phyloP scores from a whole-genome alignment of 1,140 invertebrate species.

The Hydropsyche tenuis region DNA sequence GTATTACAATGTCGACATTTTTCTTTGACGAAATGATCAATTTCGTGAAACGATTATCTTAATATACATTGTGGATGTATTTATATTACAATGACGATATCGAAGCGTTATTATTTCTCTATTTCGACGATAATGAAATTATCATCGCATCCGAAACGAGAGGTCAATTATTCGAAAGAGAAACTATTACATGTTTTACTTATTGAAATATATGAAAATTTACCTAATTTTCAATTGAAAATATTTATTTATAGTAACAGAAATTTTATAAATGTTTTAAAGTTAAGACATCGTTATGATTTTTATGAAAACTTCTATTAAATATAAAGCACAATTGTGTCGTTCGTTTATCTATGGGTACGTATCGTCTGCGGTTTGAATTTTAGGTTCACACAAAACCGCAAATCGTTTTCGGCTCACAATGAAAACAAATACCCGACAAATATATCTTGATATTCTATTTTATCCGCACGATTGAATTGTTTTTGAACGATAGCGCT shows the following conservation, averaged over 20 bases:
- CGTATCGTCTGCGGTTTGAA: constrained; percentile 18
- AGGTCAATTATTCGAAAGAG: no score
- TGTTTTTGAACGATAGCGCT: constrained; percentile 14
- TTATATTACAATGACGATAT: no score
- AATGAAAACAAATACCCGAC: constrained; percentile 34
- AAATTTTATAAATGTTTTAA: no score
- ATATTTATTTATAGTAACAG: no score
- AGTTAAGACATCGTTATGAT: no score
- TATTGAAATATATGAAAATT: no score
- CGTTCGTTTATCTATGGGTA: background rate
- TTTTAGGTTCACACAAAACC: constrained; percentile 28
- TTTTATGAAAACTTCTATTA: background rate
- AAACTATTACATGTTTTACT: no score
- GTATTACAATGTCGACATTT: constrained; percentile 22
- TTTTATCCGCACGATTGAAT: constrained; percentile 30
- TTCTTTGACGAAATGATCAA: background rate
- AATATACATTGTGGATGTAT: background rate
- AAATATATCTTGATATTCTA: constrained; percentile 24
- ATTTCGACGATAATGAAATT: no score
- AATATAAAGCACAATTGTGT: background rate
- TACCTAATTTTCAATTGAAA: no score
- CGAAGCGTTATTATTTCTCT: no score
- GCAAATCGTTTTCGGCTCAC: constrained; percentile 36
- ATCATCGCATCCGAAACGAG: background rate
- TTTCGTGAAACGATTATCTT: background rate